phyloP scores from a whole-genome alignment of 2,888 invertebrate genomes.

The Limulus polyphemus region DNA sequence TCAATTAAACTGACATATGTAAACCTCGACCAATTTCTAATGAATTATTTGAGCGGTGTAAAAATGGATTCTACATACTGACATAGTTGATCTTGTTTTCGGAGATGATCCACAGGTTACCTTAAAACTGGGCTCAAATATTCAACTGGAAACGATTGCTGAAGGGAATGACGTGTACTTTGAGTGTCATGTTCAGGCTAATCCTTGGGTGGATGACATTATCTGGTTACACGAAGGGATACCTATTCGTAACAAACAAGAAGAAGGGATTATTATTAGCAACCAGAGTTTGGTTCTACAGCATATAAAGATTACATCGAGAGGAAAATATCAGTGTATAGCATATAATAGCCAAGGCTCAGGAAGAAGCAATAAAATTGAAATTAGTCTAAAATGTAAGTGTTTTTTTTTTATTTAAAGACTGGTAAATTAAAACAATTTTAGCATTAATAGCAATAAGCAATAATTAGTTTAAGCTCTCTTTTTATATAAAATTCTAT shows the following conservation, averaged over 20 bases:
- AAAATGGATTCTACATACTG: too few species aligned
- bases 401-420: neutral
- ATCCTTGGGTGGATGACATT: slow-evolving; percentile 69
- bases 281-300: slow-evolving; percentile 29
- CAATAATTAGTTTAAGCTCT: too few species aligned
- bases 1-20: too few species aligned
- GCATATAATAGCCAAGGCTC: slow-evolving; percentile 28
- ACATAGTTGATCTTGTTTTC: too few species aligned
- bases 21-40: too few species aligned
- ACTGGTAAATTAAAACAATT: too few species aligned
- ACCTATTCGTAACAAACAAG: slow-evolving; percentile 20
- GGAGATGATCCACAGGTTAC: slow-evolving; percentile 72
- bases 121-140: slow-evolving; percentile 65
- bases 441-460: too few species aligned
- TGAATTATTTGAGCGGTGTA: too few species aligned
- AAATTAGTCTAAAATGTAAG: slow-evolving; percentile 28
- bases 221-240: slow-evolving; percentile 48
- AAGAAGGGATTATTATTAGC: slow-evolving; percentile 26
- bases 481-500: too few species aligned
- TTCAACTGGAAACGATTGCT: slow-evolving; percentile 74
- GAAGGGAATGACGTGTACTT: slow-evolving; percentile 86
- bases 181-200: slow-evolving; percentile 79
- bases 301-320: slow-evolving; percentile 24
- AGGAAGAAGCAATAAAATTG: slow-evolving; percentile 26
- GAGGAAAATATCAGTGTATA: slow-evolving; percentile 28